A percentile compares a stretch with the other conserved stretches of the same genome.
phyloP scores from a whole-genome alignment of 2,888 invertebrate genomes.

The Clepsis dumicolana region DNA sequence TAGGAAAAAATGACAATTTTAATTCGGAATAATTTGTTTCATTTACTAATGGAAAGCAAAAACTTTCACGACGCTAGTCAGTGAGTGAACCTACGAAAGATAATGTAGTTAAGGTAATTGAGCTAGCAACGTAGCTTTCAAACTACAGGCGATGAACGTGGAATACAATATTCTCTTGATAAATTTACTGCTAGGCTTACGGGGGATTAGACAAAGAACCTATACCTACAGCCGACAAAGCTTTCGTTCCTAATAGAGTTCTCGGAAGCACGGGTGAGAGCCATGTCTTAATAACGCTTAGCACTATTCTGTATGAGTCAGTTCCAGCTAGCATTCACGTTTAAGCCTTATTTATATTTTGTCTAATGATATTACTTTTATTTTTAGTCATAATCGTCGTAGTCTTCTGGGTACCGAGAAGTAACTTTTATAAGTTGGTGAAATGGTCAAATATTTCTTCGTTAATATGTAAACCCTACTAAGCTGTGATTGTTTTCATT shows the following conservation, averaged over 20 bases:
- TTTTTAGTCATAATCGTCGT: too few relatives aligned
- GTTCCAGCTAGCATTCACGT: not conserved
- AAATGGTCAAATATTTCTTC: too few relatives aligned
- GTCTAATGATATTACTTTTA: too few relatives aligned
- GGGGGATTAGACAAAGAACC: constrained; percentile 57
- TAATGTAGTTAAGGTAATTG: constrained; percentile 38
- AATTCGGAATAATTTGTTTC: constrained; percentile 25
- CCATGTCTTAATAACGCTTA: constrained; percentile 26
- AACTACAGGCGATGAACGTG: constrained; percentile 54
- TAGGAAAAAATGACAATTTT: not conserved
- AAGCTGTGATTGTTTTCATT: too few relatives aligned
- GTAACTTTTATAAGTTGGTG: too few relatives aligned
- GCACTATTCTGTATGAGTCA: not conserved
- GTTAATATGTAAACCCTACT: too few relatives aligned
- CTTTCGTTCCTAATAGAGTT: constrained; percentile 37
- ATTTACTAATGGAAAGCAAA: constrained; percentile 37
- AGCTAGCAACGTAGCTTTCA: constrained; percentile 22
- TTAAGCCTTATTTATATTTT: too few relatives aligned
- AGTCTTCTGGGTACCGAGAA: too few relatives aligned
- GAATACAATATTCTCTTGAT: constrained; percentile 59
- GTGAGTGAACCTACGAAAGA: constrained; percentile 20
- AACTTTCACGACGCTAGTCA: constrained; percentile 33
- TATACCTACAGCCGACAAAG: constrained; percentile 52
- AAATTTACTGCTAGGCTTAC: constrained; percentile 67
- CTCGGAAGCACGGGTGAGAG: constrained; percentile 18